Percentiles rank a stretch among this genome's conserved stretches.
Evolutionary conservation across 2,113 vertebrate genomes (phyloP).

Genomic region (Lamprotornis superbus): DNA sequence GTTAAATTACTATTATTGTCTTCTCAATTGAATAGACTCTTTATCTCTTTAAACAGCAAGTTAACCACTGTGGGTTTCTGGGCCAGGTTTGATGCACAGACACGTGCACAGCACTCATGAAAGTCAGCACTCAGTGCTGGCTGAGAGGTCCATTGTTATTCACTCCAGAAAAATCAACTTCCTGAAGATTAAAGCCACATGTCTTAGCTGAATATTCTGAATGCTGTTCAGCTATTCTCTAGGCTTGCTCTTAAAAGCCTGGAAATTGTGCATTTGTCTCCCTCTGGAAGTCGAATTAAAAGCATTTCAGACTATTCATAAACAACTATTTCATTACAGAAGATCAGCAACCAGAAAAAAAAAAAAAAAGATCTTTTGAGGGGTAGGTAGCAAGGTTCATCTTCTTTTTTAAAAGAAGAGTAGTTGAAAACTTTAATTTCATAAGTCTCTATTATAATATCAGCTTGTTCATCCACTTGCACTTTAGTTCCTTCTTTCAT

Average conservation of each 20-base stretch:
- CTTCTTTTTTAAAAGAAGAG: neutral
- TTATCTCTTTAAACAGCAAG: slow-evolving; percentile 61
- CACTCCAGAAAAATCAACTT: neutral
- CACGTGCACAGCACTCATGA: neutral
- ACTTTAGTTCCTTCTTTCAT: neutral
- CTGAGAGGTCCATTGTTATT: neutral
- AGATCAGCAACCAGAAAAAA: neutral
- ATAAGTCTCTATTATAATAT: neutral
- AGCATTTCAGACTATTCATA: neutral
- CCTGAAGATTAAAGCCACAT: neutral
- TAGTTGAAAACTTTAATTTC: neutral
- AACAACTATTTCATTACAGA: neutral
- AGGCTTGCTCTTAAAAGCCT: neutral
- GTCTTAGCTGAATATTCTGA: neutral
- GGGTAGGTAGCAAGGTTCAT: neutral
- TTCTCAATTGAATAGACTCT: slow-evolving; percentile 55
- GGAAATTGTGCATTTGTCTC: neutral
- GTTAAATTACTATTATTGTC: slow-evolving; percentile 71
- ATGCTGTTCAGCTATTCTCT: neutral
- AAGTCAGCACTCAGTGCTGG: neutral
- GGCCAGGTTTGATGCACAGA: neutral
- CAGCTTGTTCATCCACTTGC: neutral
- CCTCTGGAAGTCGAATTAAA: neutral
- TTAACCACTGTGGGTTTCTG: slow-evolving; percentile 35
- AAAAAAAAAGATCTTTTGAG: neutral